These are phyloP conservation scores for Notechis scutatus DNA, from an alignment of 2,113 vertebrate species.

Conservation along the genomic window DNA sequence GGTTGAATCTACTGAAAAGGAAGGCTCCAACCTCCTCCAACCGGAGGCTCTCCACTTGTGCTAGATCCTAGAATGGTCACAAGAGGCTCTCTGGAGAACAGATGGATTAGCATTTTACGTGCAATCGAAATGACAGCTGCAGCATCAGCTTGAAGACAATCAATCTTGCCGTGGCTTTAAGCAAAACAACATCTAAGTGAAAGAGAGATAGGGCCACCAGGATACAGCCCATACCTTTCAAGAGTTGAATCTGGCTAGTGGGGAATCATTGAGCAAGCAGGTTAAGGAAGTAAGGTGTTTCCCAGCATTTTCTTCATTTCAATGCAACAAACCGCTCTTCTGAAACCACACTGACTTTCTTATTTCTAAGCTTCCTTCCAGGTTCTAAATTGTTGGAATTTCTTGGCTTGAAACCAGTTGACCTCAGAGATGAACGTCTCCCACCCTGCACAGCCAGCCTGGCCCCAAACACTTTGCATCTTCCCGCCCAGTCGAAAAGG, in stretches of 20 bases:
- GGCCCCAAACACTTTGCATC: not conserved
- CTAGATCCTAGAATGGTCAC: not conserved
- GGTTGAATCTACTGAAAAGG: not conserved
- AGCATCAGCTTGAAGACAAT: not conserved
- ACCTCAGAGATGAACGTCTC: not conserved
- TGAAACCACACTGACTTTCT: not conserved
- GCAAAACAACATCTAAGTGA: not conserved
- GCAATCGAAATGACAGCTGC: not conserved
- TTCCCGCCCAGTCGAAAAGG: not conserved
- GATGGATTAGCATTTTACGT: not conserved
- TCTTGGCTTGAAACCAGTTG: not conserved
- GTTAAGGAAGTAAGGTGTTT: not conserved
- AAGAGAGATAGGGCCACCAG: not conserved
- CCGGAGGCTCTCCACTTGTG: not conserved
- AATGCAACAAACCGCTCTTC: rapidly evolving
- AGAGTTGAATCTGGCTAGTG: not conserved
- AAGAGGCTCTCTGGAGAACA: not conserved
- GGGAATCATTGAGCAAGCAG: not conserved
- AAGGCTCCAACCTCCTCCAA: not conserved
- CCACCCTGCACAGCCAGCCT: not conserved
- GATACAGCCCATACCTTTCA: not conserved
- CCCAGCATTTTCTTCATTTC: not conserved
- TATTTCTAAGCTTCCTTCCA: not conserved
- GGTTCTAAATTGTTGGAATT: not conserved
- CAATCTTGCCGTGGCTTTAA: not conserved